Evolutionary conservation across 2,113 vertebrate species (phyloP).

Genomic region (Mandrillus leucophaeus): DNA sequence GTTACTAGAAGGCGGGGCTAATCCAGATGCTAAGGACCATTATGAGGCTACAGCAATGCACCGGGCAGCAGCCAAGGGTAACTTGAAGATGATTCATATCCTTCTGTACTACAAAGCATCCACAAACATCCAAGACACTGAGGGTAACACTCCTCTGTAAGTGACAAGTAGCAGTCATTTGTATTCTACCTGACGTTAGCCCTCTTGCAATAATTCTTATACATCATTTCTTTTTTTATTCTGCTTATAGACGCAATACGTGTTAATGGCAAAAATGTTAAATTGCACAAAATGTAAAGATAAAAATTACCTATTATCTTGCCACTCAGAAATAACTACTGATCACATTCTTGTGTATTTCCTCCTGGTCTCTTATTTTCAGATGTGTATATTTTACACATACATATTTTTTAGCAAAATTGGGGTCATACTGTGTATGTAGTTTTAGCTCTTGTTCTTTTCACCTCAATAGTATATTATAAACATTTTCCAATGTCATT

Average conservation of each 20-base stretch:
- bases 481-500: slow-evolving; percentile 26
- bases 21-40: slow-evolving; percentile 94
- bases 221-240: slow-evolving; percentile 22
- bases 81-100: slow-evolving; percentile 94
- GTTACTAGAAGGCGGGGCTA: slow-evolving; percentile 93
- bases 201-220: slow-evolving; percentile 36
- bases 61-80: slow-evolving; percentile 95
- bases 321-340: not conserved
- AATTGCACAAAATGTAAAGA: slow-evolving; percentile 44
- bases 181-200: slow-evolving; percentile 52
- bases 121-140: slow-evolving; percentile 94
- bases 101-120: slow-evolving; percentile 95
- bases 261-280: not conserved
- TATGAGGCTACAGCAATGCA: slow-evolving; percentile 94
- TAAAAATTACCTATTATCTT: slow-evolving; percentile 49
- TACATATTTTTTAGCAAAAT: not conserved
- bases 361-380: not conserved
- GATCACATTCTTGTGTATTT: slow-evolving; percentile 32
- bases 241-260: slow-evolving; percentile 29
- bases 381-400: not conserved
- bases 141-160: slow-evolving; percentile 98
- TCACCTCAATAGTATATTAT: not conserved
- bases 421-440: not conserved
- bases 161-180: slow-evolving; percentile 79
- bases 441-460: slow-evolving; percentile 45